These are phyloP conservation scores for Chelonoidis abingdonii DNA, from an alignment of 2,113 vertebrate species.

Conservation along the genomic window DNA sequence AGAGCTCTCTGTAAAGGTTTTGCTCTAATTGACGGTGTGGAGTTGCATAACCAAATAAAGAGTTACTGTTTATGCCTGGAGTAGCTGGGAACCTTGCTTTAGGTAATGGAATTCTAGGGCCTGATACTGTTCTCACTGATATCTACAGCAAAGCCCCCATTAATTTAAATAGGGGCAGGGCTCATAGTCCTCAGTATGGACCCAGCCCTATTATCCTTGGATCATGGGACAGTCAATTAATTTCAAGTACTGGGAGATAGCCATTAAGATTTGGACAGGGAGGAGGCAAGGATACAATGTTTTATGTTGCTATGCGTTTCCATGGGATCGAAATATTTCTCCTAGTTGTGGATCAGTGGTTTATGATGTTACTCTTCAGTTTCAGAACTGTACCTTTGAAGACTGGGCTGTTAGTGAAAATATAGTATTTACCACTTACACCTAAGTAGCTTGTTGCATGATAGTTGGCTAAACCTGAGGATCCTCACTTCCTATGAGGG, in stretches of 20 bases:
- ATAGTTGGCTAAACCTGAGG: neutral
- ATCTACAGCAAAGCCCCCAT: neutral
- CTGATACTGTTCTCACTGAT: neutral
- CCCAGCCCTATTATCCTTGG: neutral
- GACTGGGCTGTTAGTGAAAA: neutral
- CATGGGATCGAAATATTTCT: neutral
- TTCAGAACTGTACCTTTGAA: neutral
- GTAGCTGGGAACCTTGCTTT: neutral
- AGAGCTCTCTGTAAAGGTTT: conserved; percentile 65
- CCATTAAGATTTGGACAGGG: neutral
- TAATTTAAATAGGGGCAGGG: neutral
- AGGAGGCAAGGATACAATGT: neutral
- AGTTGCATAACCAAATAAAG: conserved; percentile 74
- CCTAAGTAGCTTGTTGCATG: neutral
- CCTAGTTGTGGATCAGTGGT: neutral
- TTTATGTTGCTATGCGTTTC: neutral
- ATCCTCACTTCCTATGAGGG: neutral
- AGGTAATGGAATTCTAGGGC: neutral
- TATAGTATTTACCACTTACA: neutral
- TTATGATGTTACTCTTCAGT: neutral
- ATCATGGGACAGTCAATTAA: neutral
- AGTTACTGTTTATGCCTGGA: conserved; percentile 11
- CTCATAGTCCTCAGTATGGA: neutral
- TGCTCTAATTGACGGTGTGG: conserved; percentile 75
- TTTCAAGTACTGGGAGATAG: neutral